Percentiles rank a stretch among this genome's conserved stretches.
Conservation (phyloP, 2,797 vertebrate species). For the Gymnothorax reevesii region DNA sequence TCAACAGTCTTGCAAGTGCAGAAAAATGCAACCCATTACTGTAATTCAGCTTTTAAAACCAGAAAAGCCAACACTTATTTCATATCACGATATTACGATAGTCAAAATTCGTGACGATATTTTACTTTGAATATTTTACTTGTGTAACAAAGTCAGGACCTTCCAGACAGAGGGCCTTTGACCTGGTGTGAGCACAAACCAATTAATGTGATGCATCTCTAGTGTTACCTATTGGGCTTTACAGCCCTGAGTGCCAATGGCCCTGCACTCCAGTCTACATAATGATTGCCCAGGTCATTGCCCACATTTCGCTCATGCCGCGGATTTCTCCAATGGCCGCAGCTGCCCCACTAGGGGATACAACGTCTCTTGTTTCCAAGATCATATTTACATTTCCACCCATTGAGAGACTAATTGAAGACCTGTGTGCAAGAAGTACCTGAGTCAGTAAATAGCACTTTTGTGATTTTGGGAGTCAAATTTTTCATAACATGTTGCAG, state of each 20-base stretch:
- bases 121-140: too few species aligned
- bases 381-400: slow-evolving; percentile 35
- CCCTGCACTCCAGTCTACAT: background rate
- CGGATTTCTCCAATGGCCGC: slow-evolving; percentile 8
- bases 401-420: slow-evolving; percentile 10
- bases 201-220: slow-evolving; percentile 39
- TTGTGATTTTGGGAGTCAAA: too few species aligned
- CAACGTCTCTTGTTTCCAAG: background rate
- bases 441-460: too few species aligned
- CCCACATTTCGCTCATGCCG: background rate
- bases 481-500: too few species aligned
- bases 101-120: too few species aligned
- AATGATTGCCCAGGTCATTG: background rate
- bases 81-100: too few species aligned
- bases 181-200: background rate
- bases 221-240: slow-evolving; percentile 27
- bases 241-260: background rate
- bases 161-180: slow-evolving; percentile 11
- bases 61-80: too few species aligned
- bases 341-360: slow-evolving; percentile 8
- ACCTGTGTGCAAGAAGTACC: too few species aligned
- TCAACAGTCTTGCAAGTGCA: too few species aligned
- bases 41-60: too few species aligned
- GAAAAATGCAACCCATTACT: too few species aligned
- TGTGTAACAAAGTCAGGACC: slow-evolving; percentile 10